These are phyloP conservation scores for Drosophila persimilis DNA, from an alignment of 1,140 invertebrate genomes.

Conservation along the genomic window DNA sequence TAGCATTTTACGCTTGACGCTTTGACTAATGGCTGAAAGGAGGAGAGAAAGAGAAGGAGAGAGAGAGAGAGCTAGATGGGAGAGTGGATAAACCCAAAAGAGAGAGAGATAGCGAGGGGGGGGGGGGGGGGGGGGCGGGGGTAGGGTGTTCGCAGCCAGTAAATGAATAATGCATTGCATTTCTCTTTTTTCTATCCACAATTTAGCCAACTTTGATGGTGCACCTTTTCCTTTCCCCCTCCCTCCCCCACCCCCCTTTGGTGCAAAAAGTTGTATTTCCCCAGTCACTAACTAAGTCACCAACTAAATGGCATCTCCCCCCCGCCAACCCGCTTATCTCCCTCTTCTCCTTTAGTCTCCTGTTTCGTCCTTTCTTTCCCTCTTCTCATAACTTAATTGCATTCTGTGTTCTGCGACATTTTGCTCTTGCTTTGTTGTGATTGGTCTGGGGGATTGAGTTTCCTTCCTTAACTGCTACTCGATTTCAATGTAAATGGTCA, in stretches of 20 bases:
- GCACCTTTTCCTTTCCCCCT: background rate
- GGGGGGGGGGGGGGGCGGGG: background rate
- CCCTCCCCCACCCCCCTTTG: background rate
- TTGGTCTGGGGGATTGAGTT: too few species aligned
- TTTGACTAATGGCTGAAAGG: slow-evolving; percentile 61
- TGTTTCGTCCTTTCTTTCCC: background rate
- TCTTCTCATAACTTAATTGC: slow-evolving; percentile 58
- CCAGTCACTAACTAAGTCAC: slow-evolving; percentile 46
- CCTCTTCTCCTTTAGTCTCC: too few species aligned
- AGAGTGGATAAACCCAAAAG: background rate
- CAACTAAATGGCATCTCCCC: slow-evolving; percentile 30
- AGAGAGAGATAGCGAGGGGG: background rate
- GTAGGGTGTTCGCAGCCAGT: background rate
- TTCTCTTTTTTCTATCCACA: slow-evolving; percentile 41
- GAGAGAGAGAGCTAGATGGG: background rate
- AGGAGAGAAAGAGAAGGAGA: background rate
- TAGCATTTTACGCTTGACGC: slow-evolving; percentile 78
- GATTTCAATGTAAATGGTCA: slow-evolving; percentile 67
- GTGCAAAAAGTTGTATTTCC: slow-evolving; percentile 48
- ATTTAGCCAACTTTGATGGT: slow-evolving; percentile 59
- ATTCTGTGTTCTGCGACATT: slow-evolving; percentile 1
- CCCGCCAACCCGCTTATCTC: background rate
- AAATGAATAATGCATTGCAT: slow-evolving; percentile 73
- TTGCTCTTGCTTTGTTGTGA: background rate
- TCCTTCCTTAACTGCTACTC: slow-evolving; percentile 7